Evolutionary conservation across 2,888 invertebrate species (phyloP), one percentile per base, ranked within the genome.

Genomic region (Agelastica alni): DNA sequence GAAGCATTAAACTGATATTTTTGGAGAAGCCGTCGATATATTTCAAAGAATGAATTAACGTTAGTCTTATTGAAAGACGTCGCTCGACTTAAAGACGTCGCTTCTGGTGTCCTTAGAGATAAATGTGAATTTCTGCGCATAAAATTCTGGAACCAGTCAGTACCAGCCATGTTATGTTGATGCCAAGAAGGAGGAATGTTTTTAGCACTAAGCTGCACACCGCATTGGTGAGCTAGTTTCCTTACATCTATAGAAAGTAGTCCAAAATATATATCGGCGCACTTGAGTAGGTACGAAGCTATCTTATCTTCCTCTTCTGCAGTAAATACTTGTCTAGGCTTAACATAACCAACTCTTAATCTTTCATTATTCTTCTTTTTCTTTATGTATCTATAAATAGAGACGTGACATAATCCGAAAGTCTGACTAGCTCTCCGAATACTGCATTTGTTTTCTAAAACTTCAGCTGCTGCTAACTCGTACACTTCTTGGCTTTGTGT

Each of bases 401-500:
- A n/a, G n/a, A n/a, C n/a, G n/a, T n/a, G n/a, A 31, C 31, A 31
- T 31, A 31, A 30, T 30, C 12, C 30, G 30, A 30, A 30, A 31
- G 31, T 31, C 31, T 31, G 31, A 31, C 31, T 31, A 31, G 31
- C 31, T 12, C 5, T 12, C 31, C 31, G 31, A 31, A 31, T 31
- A 31, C 31, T 31, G 31, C 31, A 41, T 22, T 22, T 22, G 9
- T 43, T 43, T 20, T 43, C 43, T 43, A 43, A 43, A 22, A 43
- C 13, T n/a, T n/a, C n/a, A n/a, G n/a, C n/a, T 43, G 43, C 43
- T 28, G 43, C 43, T 43, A 22, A 1, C 14, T 22, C 26, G 26
- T 43, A 43, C 22, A 43, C 43, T 22, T 43, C 43, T 43, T 43
- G 30, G 22, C 22, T 22, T 22, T 43, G 22, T 28, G 43, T 22